Evolutionary conservation across 2,797 vertebrate genomes (phyloP).

Genomic region (Cercopithecus diana): DNA sequence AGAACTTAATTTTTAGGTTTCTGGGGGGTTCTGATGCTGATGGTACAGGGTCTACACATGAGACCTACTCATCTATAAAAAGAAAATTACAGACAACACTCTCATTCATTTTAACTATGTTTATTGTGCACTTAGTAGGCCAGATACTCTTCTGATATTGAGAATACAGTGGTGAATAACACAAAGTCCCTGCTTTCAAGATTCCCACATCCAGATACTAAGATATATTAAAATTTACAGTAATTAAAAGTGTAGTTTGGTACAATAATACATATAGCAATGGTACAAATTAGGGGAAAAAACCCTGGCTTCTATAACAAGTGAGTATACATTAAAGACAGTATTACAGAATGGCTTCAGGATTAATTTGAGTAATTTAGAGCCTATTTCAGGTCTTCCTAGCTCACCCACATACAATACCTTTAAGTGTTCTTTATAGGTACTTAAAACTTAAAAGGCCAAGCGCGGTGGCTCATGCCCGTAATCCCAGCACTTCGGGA

Average conservation of each 20-base stretch:
- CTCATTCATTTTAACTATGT: not conserved
- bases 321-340: not conserved
- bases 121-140: not conserved
- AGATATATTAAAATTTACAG: conserved; percentile 2
- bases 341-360: not conserved
- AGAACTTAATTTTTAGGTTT: not conserved
- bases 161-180: not conserved
- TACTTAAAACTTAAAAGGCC: not conserved
- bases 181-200: not conserved
- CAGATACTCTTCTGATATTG: not conserved
- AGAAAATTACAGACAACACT: not conserved
- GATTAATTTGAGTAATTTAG: not conserved
- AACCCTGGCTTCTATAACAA: not conserved
- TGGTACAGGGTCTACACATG: not conserved
- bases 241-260: not conserved
- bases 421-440: not conserved
- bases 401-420: not conserved
- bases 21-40: not conserved
- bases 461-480: no score
- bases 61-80: not conserved
- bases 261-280: not conserved
- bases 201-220: not conserved
- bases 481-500: no score
- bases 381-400: not conserved
- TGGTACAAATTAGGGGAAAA: not conserved